Conservation (phyloP, 2,888 invertebrate species). For the Blastobasis lacticolella region DNA sequence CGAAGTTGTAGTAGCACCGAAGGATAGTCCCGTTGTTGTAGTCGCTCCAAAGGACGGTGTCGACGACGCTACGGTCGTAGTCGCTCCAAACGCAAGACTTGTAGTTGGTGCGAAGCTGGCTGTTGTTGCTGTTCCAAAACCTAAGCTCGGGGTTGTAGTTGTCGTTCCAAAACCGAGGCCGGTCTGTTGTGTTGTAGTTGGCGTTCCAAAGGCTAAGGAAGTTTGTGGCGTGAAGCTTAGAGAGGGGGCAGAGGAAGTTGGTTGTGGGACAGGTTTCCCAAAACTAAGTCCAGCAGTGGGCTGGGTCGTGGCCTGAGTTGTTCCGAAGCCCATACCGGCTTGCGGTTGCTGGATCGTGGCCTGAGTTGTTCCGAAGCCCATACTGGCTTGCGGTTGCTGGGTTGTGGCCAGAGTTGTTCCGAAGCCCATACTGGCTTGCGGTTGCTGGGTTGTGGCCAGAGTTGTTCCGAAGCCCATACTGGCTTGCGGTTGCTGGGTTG, state of each 20-base stretch:
- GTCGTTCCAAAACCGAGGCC: conserved; percentile 21
- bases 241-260: conserved; percentile 3
- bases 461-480: conserved; percentile 1
- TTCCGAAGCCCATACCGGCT: conserved; percentile 18
- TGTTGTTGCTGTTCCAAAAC: not conserved
- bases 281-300: conserved; percentile 4
- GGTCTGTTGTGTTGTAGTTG: conserved; percentile 3
- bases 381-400: not conserved
- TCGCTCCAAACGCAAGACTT: no score
- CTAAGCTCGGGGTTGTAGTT: conserved; percentile 7
- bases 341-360: conserved; percentile 5
- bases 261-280: conserved; percentile 14
- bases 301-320: not conserved
- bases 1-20: conserved; percentile 8
- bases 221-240: not conserved
- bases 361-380: conserved; percentile 4
- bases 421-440: conserved; percentile 5
- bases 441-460: not conserved
- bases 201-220: no score
- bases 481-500: conserved; percentile 6
- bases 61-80: no score
- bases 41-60: not conserved
- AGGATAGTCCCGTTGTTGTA: not conserved
- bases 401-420: not conserved
- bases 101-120: not conserved